Conservation (phyloP, 2,888 invertebrate species). For the Hemithea aestivaria region DNA sequence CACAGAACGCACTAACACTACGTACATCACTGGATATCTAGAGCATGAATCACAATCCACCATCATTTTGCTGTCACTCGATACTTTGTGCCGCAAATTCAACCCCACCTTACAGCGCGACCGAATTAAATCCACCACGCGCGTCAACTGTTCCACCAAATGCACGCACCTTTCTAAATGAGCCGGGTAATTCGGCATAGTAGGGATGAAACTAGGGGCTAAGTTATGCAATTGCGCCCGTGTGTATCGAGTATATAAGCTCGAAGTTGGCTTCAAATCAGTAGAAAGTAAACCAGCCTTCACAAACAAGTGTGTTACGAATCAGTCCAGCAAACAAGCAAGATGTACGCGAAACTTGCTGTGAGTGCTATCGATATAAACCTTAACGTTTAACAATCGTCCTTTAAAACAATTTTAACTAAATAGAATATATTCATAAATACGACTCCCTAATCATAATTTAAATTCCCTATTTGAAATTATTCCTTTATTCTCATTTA, state of each 20-base stretch:
- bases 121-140: conserved; percentile 47
- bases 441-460: no score
- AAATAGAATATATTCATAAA: no score
- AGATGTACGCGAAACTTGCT: conserved; percentile 75
- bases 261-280: conserved; percentile 49
- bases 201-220: conserved; percentile 70
- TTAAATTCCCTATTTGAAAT: no score
- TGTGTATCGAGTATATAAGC: conserved; percentile 61
- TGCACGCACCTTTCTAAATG: conserved; percentile 49
- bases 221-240: conserved; percentile 62
- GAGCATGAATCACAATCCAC: conserved; percentile 1
- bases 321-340: conserved; percentile 71
- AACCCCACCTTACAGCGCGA: conserved; percentile 46
- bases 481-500: no score
- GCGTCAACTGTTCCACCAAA: conserved; percentile 37
- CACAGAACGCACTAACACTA: no score
- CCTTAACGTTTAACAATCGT: no score
- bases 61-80: conserved; percentile 5
- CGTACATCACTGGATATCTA: conserved; percentile 5
- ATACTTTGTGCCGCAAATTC: conserved; percentile 3
- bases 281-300: conserved; percentile 64
- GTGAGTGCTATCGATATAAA: conserved; percentile 49
- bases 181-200: conserved; percentile 55
- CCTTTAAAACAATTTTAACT: neutral
- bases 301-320: conserved; percentile 52